These are phyloP conservation scores for Vicugna pacos DNA, from an alignment of 2,113 vertebrate species.

Conservation along the genomic window DNA sequence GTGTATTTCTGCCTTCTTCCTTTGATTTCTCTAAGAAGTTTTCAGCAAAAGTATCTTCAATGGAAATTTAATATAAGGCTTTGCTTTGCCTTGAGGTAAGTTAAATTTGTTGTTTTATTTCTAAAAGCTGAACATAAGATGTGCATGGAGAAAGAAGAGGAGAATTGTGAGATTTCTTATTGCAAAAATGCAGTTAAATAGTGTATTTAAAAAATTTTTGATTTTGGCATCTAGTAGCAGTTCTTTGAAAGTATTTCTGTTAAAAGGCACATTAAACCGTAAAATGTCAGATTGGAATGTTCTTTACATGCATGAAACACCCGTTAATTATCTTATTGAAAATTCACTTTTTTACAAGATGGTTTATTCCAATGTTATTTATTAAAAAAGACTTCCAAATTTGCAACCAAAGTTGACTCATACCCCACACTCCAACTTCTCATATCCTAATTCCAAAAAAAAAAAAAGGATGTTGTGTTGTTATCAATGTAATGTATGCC, in stretches of 20 bases:
- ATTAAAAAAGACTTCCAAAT: background rate
- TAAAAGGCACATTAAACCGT: background rate
- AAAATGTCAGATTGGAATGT: background rate
- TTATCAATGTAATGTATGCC: background rate
- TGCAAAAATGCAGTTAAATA: constrained; percentile 18
- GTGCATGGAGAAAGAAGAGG: background rate
- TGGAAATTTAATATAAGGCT: constrained; percentile 57
- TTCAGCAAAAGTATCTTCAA: constrained; percentile 43
- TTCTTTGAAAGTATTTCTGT: constrained; percentile 18
- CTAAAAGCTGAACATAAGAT: constrained; percentile 9
- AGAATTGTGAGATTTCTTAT: background rate
- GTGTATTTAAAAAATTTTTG: background rate
- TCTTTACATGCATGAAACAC: background rate
- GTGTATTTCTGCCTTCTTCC: background rate
- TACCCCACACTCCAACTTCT: background rate
- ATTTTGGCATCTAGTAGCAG: background rate
- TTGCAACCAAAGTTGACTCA: background rate
- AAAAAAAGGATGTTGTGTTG: background rate
- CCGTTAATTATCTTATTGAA: background rate
- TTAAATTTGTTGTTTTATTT: constrained; percentile 68
- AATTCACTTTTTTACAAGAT: background rate
- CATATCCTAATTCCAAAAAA: background rate
- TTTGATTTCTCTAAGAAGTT: constrained; percentile 57
- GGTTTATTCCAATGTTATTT: background rate
- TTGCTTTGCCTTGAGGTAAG: constrained; percentile 65